phyloP scores from a whole-genome alignment of 2,888 invertebrate species.

The Troides helena region DNA sequence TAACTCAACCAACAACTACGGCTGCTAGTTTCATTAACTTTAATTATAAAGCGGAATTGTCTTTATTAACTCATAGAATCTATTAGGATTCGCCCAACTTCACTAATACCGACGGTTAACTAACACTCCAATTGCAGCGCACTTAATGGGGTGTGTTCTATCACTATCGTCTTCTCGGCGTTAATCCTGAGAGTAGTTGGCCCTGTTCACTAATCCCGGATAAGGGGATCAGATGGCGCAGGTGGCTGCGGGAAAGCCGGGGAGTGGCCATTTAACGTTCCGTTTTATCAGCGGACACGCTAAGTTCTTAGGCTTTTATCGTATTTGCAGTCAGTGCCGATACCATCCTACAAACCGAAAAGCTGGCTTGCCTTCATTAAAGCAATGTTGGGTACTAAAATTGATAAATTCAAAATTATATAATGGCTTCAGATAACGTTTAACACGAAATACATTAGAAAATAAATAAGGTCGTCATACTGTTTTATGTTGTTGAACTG shows the following conservation, averaged over 20 bases:
- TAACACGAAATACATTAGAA: too few species aligned
- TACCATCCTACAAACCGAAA: too few species aligned
- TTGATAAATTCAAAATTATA: too few species aligned
- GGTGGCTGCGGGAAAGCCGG: slow-evolving; percentile 30
- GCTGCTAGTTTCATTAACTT: not conserved
- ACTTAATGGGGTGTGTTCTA: slow-evolving; percentile 61
- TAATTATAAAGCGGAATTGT: not conserved
- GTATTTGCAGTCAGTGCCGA: too few species aligned
- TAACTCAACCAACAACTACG: not conserved
- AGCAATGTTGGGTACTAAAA: too few species aligned
- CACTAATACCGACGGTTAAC: slow-evolving; percentile 26
- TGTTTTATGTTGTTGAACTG: too few species aligned
- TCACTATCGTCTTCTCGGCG: slow-evolving; percentile 59
- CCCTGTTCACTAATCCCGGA: slow-evolving; percentile 39
- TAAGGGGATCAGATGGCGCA: slow-evolving; percentile 34
- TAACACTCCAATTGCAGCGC: slow-evolving; percentile 47
- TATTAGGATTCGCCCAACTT: slow-evolving; percentile 22
- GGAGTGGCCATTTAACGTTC: slow-evolving; percentile 4
- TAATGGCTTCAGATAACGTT: too few species aligned
- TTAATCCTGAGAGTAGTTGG: slow-evolving; percentile 50
- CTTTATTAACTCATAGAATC: slow-evolving; percentile 10
- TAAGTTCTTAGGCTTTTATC: not conserved
- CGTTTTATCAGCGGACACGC: slow-evolving; percentile 8
- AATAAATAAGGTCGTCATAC: too few species aligned
- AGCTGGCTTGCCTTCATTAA: too few species aligned